Base-by-base conservation (phyloP, 2,888 invertebrate genomes). In the Anoncus sp. region DNA sequence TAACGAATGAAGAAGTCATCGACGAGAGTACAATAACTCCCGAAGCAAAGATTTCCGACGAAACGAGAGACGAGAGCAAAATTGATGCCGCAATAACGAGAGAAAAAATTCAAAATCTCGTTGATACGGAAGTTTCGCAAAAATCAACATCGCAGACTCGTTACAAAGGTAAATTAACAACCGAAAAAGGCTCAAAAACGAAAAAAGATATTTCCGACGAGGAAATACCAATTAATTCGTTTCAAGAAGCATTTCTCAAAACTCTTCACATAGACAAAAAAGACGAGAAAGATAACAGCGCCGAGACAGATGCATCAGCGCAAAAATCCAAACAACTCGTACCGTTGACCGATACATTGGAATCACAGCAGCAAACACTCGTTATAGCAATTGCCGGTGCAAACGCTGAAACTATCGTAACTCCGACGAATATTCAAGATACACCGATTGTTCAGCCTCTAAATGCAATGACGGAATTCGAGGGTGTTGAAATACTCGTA, bases 231-330 rank as follows among this genome's bases (percentile, higher is more conserved):
- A 67, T 84, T 9, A 87, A 88, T 78, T 84, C 87, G 53, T 88
- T 87, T 62, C 90, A 89, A 60, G 89, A 90, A 71, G 87, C 87
- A 40, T 87, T 88, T 77, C 72, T 87, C 43, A 87, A 90, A 73
- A 89, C 89, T 47, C 81, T 88, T 45, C 85, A 87, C 9, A 85
- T 86, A 18, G 88, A 89, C 40, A 85, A 86, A 9, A 79, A 74
- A 70, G 78, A 57, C 12, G 66, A 79, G 10, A 72, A 72, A 18
- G 40, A 47, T 1, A 22, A 24, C 45, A n/a, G n/a, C n/a, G n/a
- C n/a, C n/a, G 71, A 71, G 24, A n/a, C 69, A 49, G 63, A 40
- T n/a, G n/a, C n/a, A n/a, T n/a, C n/a, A 10, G 22, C 9, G 16
- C 22, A 63, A 45, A 69, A 69, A 18, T 3, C 59, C 9, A 40